Conservation (phyloP, 2,113 vertebrate genomes). For the Neopipo cinnamomea region DNA sequence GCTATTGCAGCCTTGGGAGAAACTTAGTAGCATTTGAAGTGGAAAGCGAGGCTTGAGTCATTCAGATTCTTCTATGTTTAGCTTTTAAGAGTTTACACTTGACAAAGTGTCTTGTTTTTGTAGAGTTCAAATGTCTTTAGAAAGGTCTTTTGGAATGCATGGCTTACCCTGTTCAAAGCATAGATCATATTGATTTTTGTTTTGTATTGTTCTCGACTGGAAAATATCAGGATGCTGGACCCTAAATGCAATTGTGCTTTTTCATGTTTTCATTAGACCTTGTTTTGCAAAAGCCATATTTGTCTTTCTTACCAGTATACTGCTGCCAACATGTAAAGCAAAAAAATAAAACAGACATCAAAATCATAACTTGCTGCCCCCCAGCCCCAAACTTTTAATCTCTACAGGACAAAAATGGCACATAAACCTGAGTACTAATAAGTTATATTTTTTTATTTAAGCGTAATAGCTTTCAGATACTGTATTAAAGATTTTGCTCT, state of each 20-base stretch:
- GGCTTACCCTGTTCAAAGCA: not conserved
- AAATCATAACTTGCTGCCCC: not conserved
- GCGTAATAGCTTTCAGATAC: conserved; percentile 70
- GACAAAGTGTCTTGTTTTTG: not conserved
- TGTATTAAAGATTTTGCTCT: conserved; percentile 73
- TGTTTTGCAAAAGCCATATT: conserved; percentile 69
- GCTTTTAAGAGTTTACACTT: conserved; percentile 20
- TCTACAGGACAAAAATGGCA: conserved; percentile 67
- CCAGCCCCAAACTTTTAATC: not conserved
- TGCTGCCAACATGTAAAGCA: conserved; percentile 31
- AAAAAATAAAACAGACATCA: not conserved
- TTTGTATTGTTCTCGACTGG: not conserved
- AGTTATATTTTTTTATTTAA: conserved; percentile 79
- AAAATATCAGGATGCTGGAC: conserved; percentile 1
- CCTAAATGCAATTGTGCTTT: not conserved
- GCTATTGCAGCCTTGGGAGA: not conserved
- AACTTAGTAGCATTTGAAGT: conserved; percentile 23
- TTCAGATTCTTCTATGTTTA: conserved; percentile 18
- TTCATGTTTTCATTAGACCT: not conserved
- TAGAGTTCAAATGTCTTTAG: conserved; percentile 26
- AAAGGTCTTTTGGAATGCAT: not conserved
- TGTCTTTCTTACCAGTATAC: conserved; percentile 9
- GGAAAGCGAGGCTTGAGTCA: not conserved
- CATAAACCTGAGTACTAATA: conserved; percentile 71
- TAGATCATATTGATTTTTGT: conserved; percentile 8